Evolutionary conservation across 2,113 vertebrate genomes (phyloP), one percentile per base, ranked within the genome.

Genomic region (Pseudorectes ferrugineus): DNA sequence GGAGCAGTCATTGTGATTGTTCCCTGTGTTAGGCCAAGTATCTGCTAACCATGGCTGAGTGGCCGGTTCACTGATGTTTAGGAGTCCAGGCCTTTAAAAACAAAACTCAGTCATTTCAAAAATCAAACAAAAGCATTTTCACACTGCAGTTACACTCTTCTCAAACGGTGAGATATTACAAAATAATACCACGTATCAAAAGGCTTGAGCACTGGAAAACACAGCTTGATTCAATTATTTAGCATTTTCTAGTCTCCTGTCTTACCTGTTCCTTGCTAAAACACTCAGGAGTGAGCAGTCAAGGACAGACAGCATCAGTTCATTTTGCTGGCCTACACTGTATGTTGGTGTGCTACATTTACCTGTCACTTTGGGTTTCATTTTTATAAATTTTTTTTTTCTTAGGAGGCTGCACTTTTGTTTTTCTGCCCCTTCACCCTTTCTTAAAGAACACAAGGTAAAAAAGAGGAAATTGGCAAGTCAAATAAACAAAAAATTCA

Each of bases 1-100:
- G 97, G 99, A 98, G 97, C 99, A 99, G 98, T 99, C 99, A 3
- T 99, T 99, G 97, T 99, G 99, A 86, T 98, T 99, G 98, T 98
- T 99, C 90, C 99, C 99, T 38, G 98, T 99, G 93, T 99, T 99
- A 70, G 99, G 99, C 99, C 99, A 99, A 3, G 99, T 99, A 96
- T 99, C 99, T 26, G 99, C 99, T 78, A 99, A 97, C 99, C 99
- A 99, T 1, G 99, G 99, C 94, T 99, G 99, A 18, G 98, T 93
- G 55, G 99, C 98, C 1, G 99, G 98, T 91, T 99, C 99, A 51
- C 98, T 98, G 71, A 99, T 99, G 98, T 99, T 99, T 81, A 99
- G 98, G 93, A 99, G 98, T 90, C 99, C 99, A 58, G 99, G 99
- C 97, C 99, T 99, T 97, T 61, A 90, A 88, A 95, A 88, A 96